Evolutionary conservation across 2,113 vertebrate genomes (phyloP).

Genomic region (Urocitellus parryii): DNA sequence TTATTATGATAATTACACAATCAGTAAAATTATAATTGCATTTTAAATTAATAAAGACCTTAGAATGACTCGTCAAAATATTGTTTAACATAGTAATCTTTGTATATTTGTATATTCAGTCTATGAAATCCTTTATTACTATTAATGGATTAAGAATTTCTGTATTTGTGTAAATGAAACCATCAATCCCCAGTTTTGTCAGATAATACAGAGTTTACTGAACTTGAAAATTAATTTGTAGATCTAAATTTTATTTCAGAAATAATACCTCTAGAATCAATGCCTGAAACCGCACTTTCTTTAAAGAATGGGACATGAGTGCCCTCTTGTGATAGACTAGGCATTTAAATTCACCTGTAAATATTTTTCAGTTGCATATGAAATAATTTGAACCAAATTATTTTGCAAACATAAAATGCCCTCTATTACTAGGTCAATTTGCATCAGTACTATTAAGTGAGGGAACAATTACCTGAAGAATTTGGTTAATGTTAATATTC

Average conservation of each 20-base stretch:
- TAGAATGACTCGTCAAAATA: conserved; percentile 52
- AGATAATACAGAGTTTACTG: conserved; percentile 24
- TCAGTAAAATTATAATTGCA: conserved; percentile 9
- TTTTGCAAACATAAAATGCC: conserved; percentile 42
- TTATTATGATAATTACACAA: conserved; percentile 35
- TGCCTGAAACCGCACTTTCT: not conserved
- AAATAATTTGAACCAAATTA: conserved; percentile 58
- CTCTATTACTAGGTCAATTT: not conserved
- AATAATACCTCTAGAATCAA: conserved; percentile 53
- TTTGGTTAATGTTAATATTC: not conserved
- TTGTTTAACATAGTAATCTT: conserved; percentile 43
- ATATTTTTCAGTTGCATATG: conserved; percentile 50
- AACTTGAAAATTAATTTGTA: conserved; percentile 58
- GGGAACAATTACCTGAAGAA: not conserved
- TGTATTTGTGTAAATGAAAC: conserved; percentile 53
- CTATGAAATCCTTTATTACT: conserved; percentile 28
- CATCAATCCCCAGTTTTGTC: not conserved
- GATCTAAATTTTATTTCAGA: conserved; percentile 56
- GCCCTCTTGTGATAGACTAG: conserved; percentile 86
- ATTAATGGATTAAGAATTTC: conserved; percentile 21
- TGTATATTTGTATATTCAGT: conserved; percentile 7
- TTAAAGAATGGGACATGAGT: conserved; percentile 75
- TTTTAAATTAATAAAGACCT: conserved; percentile 41
- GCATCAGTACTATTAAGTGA: not conserved
- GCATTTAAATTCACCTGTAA: not conserved